Percentiles rank a stretch among this genome's conserved stretches.
Conservation (phyloP, 2,113 vertebrate genomes). For the Notarius quadriscutis region DNA sequence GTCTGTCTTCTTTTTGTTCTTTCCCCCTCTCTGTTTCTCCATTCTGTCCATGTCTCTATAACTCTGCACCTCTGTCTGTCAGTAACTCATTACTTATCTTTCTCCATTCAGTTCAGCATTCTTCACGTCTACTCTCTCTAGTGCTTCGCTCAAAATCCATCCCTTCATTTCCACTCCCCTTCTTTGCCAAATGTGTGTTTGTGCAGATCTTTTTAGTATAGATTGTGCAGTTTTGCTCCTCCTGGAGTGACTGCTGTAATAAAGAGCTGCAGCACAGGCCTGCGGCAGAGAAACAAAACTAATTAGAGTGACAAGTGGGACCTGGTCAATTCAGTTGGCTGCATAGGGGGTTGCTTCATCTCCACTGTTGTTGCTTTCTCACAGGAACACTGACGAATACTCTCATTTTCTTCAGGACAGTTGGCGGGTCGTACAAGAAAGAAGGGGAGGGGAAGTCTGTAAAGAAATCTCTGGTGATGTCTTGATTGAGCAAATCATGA, state of each 20-base stretch:
- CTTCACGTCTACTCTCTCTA: not conserved
- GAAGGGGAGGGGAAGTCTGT: constrained; percentile 12
- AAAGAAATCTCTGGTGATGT: constrained; percentile 32
- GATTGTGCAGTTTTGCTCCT: constrained; percentile 34
- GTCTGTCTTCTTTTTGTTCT: not conserved
- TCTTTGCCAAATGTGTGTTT: constrained; percentile 24
- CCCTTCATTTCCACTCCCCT: not conserved
- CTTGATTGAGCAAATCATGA: constrained; percentile 51
- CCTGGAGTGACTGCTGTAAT: constrained; percentile 45
- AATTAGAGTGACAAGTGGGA: constrained; percentile 47
- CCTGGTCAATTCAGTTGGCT: constrained; percentile 32
- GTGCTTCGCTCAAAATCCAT: not conserved
- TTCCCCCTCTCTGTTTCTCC: not conserved
- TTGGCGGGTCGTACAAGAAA: constrained; percentile 26
- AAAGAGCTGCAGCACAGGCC: constrained; percentile 33
- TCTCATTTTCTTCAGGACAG: constrained; percentile 49
- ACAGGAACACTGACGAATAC: constrained; percentile 48
- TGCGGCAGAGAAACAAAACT: constrained; percentile 47
- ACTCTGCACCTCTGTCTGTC: not conserved
- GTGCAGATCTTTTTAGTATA: constrained; percentile 41
- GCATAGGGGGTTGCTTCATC: constrained; percentile 36
- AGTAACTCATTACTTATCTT: constrained; percentile 2
- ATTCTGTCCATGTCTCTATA: constrained; percentile 11
- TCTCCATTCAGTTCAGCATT: not conserved
- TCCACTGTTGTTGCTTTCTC: constrained; percentile 30